Evolutionary conservation across 2,113 vertebrate genomes (phyloP).

Genomic region (Chamaetylas fuelleborni): DNA sequence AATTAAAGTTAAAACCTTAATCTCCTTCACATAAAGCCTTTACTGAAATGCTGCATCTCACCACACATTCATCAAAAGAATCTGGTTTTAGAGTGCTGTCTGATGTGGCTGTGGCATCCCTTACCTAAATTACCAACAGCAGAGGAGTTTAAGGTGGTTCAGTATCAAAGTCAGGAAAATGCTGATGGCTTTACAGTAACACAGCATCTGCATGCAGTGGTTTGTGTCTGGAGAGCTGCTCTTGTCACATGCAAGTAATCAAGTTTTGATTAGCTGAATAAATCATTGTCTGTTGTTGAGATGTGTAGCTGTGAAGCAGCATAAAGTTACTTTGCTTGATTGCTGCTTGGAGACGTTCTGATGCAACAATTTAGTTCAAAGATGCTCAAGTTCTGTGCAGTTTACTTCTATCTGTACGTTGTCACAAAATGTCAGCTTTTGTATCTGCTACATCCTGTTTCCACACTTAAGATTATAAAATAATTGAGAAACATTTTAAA

Average conservation of each 20-base stretch:
- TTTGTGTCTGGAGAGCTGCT: background rate
- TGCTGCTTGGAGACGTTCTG: background rate
- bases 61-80: accelerated
- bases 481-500: background rate
- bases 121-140: background rate
- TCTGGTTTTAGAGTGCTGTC: background rate
- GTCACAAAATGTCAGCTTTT: background rate
- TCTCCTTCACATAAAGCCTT: background rate
- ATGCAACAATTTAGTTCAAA: background rate
- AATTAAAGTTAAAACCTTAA: background rate
- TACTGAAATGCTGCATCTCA: background rate
- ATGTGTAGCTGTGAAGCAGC: background rate
- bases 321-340: background rate
- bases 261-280: background rate
- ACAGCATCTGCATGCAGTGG: background rate
- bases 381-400: no score
- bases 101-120: background rate
- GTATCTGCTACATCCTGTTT: background rate
- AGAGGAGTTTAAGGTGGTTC: background rate
- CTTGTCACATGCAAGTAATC: background rate
- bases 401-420: background rate
- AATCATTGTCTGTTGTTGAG: background rate
- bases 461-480: background rate
- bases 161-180: background rate
- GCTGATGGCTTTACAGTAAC: background rate